These are phyloP conservation scores for Myotis vivesi DNA, from an alignment of 2,797 vertebrate genomes.

Conservation along the genomic window DNA sequence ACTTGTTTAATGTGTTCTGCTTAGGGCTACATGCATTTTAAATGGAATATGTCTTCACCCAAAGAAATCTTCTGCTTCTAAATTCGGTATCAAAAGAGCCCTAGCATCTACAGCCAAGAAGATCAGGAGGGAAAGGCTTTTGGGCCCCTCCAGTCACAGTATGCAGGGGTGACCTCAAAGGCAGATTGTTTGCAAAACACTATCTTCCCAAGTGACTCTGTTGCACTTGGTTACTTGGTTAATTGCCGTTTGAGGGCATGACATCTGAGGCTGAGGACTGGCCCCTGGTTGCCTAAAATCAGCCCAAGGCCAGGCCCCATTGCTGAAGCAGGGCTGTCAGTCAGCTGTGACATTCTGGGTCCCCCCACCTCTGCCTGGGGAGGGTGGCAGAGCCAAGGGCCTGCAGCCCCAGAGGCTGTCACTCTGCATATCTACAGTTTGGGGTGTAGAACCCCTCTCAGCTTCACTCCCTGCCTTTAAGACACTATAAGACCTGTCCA, in stretches of 20 bases:
- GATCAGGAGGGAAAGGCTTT: not conserved
- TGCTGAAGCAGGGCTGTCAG: constrained; percentile 60
- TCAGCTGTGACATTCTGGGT: constrained; percentile 31
- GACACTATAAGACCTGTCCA: not conserved
- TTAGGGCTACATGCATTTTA: not conserved
- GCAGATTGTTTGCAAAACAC: not conserved
- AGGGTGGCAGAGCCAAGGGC: not conserved
- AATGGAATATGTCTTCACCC: constrained; percentile 29
- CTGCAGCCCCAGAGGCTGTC: constrained; percentile 11
- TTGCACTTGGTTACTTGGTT: constrained; percentile 47
- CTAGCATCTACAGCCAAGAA: not conserved
- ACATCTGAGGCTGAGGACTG: not conserved
- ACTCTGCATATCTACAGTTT: not conserved
- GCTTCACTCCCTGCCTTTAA: not conserved
- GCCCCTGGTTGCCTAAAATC: constrained; percentile 50
- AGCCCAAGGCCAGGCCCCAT: constrained; percentile 62
- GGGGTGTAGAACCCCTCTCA: not conserved
- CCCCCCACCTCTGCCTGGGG: not conserved
- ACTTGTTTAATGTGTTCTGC: constrained; percentile 1
- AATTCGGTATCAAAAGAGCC: not conserved
- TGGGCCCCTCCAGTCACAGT: not conserved
- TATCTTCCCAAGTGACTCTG: constrained; percentile 2
- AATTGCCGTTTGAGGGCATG: constrained; percentile 26
- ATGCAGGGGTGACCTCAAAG: not conserved
- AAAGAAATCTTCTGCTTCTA: not conserved